phyloP scores from a whole-genome alignment of 2,113 vertebrate species.

The Copsychus sechellarum region DNA sequence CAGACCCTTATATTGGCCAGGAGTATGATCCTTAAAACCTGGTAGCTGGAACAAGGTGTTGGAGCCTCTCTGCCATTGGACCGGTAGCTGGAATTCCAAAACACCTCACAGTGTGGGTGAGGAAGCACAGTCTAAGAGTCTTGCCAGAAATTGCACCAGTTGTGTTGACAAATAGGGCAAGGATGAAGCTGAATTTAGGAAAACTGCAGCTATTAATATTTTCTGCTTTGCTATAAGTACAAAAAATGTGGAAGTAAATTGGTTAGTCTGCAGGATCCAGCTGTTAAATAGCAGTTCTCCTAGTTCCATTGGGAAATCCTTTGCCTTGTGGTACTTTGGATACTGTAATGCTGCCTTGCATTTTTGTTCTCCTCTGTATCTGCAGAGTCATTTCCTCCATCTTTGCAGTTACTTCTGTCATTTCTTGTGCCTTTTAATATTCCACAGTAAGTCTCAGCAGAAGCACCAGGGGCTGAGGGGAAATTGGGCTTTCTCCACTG shows the following conservation, averaged over 20 bases:
- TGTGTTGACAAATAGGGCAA: not conserved
- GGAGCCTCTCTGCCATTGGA: not conserved
- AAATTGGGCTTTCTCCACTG: not conserved
- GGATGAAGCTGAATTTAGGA: not conserved
- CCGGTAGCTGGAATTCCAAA: not conserved
- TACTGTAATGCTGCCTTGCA: not conserved
- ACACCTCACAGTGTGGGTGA: not conserved
- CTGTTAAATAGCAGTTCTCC: conserved; percentile 1
- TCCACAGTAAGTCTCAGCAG: not conserved
- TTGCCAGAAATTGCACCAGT: not conserved
- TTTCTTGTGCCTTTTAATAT: not conserved
- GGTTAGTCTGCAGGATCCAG: not conserved
- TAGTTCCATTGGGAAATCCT: not conserved
- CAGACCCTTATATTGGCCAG: not conserved
- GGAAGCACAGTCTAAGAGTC: not conserved
- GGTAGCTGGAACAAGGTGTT: not conserved
- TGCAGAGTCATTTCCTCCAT: not conserved
- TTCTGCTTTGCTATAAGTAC: not conserved
- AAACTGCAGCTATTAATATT: not conserved
- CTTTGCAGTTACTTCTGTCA: not conserved
- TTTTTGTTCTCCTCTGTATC: not conserved
- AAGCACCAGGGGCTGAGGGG: not conserved
- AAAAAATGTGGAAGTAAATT: not conserved
- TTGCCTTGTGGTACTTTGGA: not conserved
- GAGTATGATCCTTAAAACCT: not conserved